Percentiles rank a stretch among this genome's conserved stretches.
Conservation (phyloP, 2,888 invertebrate species). For the Drosophila heteroneura region DNA sequence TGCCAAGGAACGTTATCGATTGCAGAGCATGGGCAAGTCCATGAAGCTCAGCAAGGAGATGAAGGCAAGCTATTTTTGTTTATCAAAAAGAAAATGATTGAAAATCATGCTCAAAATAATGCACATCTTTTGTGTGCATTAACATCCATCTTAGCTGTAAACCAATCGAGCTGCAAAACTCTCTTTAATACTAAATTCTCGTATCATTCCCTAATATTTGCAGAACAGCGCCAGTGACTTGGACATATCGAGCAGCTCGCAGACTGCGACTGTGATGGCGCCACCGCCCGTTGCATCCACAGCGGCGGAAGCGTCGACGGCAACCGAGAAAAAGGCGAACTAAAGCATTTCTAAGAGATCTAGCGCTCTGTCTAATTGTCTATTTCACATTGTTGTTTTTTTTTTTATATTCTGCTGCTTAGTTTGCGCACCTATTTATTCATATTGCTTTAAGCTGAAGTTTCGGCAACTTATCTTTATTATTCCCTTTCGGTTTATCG, state of each 20-base stretch:
- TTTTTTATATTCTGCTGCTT: constrained; percentile 21
- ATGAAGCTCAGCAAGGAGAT: constrained; percentile 85
- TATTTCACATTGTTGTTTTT: constrained; percentile 21
- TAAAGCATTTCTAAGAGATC: constrained; percentile 49
- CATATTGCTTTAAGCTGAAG: constrained; percentile 57
- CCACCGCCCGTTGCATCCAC: constrained; percentile 8
- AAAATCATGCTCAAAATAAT: background rate
- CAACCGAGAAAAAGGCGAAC: constrained; percentile 57
- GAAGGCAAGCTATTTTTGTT: constrained; percentile 75
- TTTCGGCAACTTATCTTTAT: constrained; percentile 28
- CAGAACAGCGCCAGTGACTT: constrained; percentile 81
- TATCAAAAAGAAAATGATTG: background rate
- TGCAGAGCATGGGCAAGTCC: constrained; percentile 86
- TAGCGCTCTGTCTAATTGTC: constrained; percentile 32
- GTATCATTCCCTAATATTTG: background rate
- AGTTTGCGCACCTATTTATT: constrained; percentile 45
- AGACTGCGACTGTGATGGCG: constrained; percentile 2
- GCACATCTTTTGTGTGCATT: background rate
- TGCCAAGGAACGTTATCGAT: constrained; percentile 88
- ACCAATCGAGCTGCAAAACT: background rate
- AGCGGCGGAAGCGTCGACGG: constrained; percentile 19
- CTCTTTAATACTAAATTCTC: background rate
- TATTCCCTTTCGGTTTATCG: constrained; percentile 26
- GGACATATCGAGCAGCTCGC: constrained; percentile 53
- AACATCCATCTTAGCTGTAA: background rate